A percentile compares a stretch with the other conserved stretches of the same genome.
These are phyloP conservation scores for Sarcophaga peregrina DNA, from an alignment of 1,140 invertebrate species.

Conservation along the genomic window DNA sequence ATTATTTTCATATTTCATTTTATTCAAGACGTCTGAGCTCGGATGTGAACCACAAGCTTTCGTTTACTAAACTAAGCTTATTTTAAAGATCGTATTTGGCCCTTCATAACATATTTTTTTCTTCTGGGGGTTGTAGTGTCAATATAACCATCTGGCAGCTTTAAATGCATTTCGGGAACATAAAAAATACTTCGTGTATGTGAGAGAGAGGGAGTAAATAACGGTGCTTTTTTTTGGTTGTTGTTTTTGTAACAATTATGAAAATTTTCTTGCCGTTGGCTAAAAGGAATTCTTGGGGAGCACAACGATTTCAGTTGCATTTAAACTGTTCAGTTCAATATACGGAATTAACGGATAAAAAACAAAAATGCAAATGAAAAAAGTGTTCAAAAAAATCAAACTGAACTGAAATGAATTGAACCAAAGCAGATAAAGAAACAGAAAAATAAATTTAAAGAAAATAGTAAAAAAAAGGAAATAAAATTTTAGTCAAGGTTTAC, in stretches of 20 bases:
- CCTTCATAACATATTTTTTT: no score
- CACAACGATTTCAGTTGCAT: constrained; percentile 54
- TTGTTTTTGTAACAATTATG: not conserved
- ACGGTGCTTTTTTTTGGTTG: not conserved
- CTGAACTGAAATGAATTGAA: not conserved
- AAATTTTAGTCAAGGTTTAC: not conserved
- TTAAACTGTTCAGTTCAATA: constrained; percentile 56
- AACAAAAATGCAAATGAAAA: constrained; percentile 43
- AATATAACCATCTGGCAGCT: no score
- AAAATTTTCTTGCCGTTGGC: not conserved
- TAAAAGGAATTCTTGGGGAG: not conserved
- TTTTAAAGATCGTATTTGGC: no score
- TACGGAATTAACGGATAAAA: constrained; percentile 54
- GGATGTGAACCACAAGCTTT: no score
- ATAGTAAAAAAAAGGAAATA: not conserved
- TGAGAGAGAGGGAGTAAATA: not conserved
- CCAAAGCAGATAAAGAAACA: not conserved
- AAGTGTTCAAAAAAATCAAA: not conserved
- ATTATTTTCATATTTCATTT: no score
- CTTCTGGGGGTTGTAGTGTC: no score
- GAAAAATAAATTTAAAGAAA: not conserved
- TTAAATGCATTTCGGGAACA: no score
- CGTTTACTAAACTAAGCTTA: no score
- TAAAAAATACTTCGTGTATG: no score
- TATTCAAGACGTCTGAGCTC: no score